Percentiles rank a stretch among this genome's conserved stretches.
These are phyloP conservation scores for Galagoides demidoff DNA, from an alignment of 2,797 vertebrate species.

Conservation along the genomic window DNA sequence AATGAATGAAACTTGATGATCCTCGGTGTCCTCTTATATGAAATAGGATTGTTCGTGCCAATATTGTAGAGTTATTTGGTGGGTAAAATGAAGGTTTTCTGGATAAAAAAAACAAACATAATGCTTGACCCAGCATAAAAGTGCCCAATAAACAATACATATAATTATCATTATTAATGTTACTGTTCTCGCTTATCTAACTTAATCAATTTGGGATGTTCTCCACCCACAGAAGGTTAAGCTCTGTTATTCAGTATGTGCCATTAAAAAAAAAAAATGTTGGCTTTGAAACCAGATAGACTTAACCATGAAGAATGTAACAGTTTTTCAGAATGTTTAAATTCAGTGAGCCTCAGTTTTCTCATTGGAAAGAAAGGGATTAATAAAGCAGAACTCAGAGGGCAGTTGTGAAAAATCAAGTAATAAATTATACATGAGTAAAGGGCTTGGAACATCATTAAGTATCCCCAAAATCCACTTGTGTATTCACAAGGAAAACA, in stretches of 20 bases:
- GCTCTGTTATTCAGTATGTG: not conserved
- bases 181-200: not conserved
- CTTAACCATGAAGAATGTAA: not conserved
- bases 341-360: not conserved
- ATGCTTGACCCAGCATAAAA: not conserved
- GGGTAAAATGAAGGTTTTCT: not conserved
- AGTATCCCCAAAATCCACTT: not conserved
- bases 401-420: slow-evolving; percentile 1
- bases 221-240: not conserved
- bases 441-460: not conserved
- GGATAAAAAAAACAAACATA: not conserved
- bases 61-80: not conserved
- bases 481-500: not conserved
- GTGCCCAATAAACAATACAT: not conserved
- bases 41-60: not conserved
- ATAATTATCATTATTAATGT: not conserved
- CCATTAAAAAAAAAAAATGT: not conserved
- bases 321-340: slow-evolving; percentile 25
- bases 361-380: not conserved
- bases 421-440: not conserved
- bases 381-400: not conserved
- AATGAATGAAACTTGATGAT: not conserved
- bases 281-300: not conserved
- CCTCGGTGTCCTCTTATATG: not conserved
- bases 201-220: not conserved